Evolutionary conservation across 92 coral and sea anemone species (phyloP).

Genomic region (Meandrina meandrites): DNA sequence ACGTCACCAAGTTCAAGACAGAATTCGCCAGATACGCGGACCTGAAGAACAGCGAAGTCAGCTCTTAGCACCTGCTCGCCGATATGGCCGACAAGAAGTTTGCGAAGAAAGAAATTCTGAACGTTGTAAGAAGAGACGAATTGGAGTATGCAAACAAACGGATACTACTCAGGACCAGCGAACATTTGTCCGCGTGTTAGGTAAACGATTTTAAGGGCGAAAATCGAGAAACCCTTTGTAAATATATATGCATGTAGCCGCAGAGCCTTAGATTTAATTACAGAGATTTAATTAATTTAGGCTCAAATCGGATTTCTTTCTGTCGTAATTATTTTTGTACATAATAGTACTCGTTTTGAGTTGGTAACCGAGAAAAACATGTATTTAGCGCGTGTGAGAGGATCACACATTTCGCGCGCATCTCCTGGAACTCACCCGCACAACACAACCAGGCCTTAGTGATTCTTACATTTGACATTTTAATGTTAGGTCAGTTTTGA

Average conservation of each 20-base stretch:
- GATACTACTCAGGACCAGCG: background rate
- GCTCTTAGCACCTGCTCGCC: background rate
- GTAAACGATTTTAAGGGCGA: background rate
- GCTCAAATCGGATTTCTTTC: background rate
- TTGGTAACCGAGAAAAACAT: too few relatives aligned
- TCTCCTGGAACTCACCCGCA: too few relatives aligned
- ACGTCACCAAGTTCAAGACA: background rate
- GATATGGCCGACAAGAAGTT: conserved; percentile 19
- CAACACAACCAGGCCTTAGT: too few relatives aligned
- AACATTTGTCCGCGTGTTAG: background rate
- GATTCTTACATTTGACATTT: too few relatives aligned
- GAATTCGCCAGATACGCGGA: background rate
- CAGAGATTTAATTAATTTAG: background rate
- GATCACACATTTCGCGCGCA: too few relatives aligned
- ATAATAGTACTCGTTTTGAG: background rate
- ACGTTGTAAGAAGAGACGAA: background rate
- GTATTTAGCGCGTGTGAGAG: too few relatives aligned
- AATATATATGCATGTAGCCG: background rate
- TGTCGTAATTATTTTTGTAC: too few relatives aligned
- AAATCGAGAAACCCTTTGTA: background rate
- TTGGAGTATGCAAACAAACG: background rate
- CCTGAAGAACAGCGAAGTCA: background rate
- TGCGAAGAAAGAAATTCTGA: background rate
- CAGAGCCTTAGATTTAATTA: background rate
- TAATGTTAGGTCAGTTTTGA: too few relatives aligned